These are phyloP conservation scores for Nesidiocoris tenuis DNA, from an alignment of 2,888 invertebrate species.

Conservation along the genomic window DNA sequence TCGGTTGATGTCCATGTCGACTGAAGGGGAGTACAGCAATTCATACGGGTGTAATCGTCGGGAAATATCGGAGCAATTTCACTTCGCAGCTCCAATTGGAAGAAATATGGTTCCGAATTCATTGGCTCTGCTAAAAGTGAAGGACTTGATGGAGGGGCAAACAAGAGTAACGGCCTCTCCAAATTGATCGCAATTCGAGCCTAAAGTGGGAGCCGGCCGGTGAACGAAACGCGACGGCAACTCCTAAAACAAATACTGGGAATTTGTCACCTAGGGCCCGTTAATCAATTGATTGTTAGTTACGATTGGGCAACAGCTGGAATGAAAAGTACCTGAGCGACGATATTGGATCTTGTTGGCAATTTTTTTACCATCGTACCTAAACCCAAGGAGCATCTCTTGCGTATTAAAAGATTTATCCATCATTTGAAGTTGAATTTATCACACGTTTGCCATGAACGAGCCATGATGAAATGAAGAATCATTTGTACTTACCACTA, in stretches of 20 bases:
- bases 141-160: constrained; percentile 1
- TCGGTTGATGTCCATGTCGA: no score
- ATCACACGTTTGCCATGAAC: no score
- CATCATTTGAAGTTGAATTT: no score
- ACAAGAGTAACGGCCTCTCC: constrained; percentile 1
- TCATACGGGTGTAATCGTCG: constrained; percentile 28
- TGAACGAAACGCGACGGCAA: not conserved
- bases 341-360: no score
- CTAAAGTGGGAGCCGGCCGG: not conserved
- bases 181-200: constrained; percentile 29
- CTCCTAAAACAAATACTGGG: constrained; percentile 15
- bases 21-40: not conserved
- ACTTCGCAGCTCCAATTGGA: constrained; percentile 32
- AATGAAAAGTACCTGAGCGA: no score
- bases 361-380: no score
- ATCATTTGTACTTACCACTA: no score
- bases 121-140: constrained; percentile 10
- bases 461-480: no score
- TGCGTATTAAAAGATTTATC: no score
- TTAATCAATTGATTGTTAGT: constrained; percentile 29
- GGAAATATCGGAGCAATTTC: constrained; percentile 34
- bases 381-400: no score
- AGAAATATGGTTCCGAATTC: constrained; percentile 34
- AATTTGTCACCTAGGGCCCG: constrained; percentile 25
- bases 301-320: not conserved